These are phyloP conservation scores for Indicator maculatus DNA, from an alignment of 2,113 vertebrate species.

Conservation along the genomic window DNA sequence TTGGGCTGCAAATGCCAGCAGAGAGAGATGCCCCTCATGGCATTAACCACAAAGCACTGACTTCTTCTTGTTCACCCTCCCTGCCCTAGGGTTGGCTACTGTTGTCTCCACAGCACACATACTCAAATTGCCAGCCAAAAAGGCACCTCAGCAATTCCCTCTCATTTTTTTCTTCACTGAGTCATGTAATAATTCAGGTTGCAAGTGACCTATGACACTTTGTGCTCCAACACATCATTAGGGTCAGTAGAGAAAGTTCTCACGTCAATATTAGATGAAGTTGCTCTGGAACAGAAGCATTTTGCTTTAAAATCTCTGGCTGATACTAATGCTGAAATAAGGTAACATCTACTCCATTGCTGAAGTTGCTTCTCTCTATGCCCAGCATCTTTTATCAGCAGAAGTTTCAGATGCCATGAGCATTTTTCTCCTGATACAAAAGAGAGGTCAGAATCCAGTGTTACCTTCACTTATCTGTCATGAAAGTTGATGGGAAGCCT, in stretches of 20 bases:
- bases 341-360: not conserved
- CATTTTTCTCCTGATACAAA: constrained; percentile 22
- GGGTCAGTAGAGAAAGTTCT: not conserved
- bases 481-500: not conserved
- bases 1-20: not conserved
- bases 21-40: not conserved
- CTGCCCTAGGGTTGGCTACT: accelerated
- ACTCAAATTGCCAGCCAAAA: not conserved
- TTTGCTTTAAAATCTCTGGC: not conserved
- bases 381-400: not conserved
- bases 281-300: not conserved
- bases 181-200: not conserved
- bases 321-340: not conserved
- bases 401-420: not conserved
- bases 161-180: not conserved
- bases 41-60: not conserved
- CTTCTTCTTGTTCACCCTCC: not conserved
- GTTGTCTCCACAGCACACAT: not conserved
- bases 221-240: not conserved
- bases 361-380: not conserved
- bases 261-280: not conserved
- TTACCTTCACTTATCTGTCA: constrained; percentile 11
- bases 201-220: not conserved
- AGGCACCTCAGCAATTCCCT: not conserved
- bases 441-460: not conserved